Evolutionary conservation across 1,140 invertebrate species (phyloP), one percentile per base, ranked within the genome.

Genomic region (Asbolus verrucosus): DNA sequence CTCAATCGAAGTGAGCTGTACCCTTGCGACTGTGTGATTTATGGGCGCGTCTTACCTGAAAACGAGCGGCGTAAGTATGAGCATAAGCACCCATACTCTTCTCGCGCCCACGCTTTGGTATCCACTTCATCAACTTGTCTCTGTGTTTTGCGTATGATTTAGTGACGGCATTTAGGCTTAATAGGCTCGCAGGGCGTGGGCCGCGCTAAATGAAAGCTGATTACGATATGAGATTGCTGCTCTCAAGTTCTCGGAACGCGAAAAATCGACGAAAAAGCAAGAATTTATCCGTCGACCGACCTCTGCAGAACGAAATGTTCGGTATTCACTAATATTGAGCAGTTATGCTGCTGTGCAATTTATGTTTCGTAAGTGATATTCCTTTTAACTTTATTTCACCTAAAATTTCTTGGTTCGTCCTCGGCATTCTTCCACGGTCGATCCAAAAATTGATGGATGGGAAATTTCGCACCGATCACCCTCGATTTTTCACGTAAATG

Each of bases 1-100:
- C 75, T 73, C 75, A 73, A 75, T 76, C 75, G 73, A 71, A 73
- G 67, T 73, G 65, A 76, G 72, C 72, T 72, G 70, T 66, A 69
- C 70, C 69, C 70, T 65, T 60, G 74, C 41, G 74, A 71, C 43
- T 73, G 68, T 65, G 38, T 75, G 69, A 75, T 75, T 73, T 75
- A 75, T 73, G 59, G 27, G 11, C 18, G 19, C 11, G 11, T 11
- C 46, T 54, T 21, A 54, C 46, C 46, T 54, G 46, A 54, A 54
- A 54, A 54, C 19, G 46, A 24, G 19, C 24, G 18, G 46, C 18
- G 11, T 54, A 21, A 24, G 46, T 54, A 54, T 54, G 21, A 54
- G 46, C 21, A 54, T 21, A 27, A 18, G n/a, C n/a, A n/a, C n/a
- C n/a, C n/a, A 46, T 19, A 54, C 46, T 54, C 11, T 54, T 54